Evolutionary conservation across 2,888 invertebrate genomes (phyloP), one percentile per base, ranked within the genome.

Genomic region (Drosophila setosimentum): DNA sequence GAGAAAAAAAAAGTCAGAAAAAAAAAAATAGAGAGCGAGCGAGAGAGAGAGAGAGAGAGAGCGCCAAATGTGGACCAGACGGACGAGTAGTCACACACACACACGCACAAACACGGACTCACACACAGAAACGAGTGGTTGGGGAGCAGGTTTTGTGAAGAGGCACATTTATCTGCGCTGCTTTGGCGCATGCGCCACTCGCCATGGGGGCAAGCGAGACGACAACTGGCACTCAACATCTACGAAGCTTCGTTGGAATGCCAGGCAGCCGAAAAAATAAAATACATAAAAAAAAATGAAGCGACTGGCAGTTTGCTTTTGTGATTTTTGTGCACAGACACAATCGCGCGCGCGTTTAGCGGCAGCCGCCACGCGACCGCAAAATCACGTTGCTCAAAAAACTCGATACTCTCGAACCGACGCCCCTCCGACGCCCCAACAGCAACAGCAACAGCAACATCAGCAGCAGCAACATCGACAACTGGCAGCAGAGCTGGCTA

Each of bases 311-410:
- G 79, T 76, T 71, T 82, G 75, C 30, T 63, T 72, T 86, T 76
- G 82, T 80, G 82, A 79, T 80, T 85, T 86, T 82, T 55, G 71
- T 69, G 81, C 66, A 67, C 65, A 81, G 87, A 87, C 55, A 55
- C 86, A 87, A 73, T 91, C 87, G 86, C 75, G 58, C 76, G 62
- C 78, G 78, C 80, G 65, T 75, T 78, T 62, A 78, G 83, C 90
- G 87, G 83, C 88, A 86, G 58, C 74, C 84, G 84, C 79, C 76
- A 81, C 83, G 82, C 84, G 78, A 83, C 83, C 70, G 82, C 78
- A 70, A 68, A 63, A 55, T 73, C 49, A 53, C 58, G 54, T 53
- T 57, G 37, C 32, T 63, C 27, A 37, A 54, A 40, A 57, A 33
- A 55, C 48, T 50, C 45, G 53, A 55, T 48, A 45, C 35, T 18